Conservation (phyloP, 2,888 invertebrate species). For the Synanthedon vespiformis region DNA sequence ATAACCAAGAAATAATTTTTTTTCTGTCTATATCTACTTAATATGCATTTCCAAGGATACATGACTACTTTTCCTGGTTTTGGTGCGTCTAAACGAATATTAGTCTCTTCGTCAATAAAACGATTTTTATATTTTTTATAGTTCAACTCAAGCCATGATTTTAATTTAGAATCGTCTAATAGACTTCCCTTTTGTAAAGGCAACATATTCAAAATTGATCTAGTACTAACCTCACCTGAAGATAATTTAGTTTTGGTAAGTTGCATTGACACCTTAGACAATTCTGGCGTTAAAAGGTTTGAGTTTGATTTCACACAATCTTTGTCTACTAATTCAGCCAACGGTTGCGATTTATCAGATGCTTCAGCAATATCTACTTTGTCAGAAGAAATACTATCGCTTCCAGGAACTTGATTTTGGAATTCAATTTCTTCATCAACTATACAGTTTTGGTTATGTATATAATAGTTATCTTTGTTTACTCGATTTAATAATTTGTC, state of each 20-base stretch:
- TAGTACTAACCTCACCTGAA: neutral
- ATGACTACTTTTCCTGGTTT: conserved; percentile 32
- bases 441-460: neutral
- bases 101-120: conserved; percentile 22
- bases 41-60: conserved; percentile 49
- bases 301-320: too few relatives aligned
- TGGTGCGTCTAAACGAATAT: conserved; percentile 34
- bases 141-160: conserved; percentile 43
- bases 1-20: conserved; percentile 48
- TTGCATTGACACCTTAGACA: too few relatives aligned
- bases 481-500: conserved; percentile 21
- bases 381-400: neutral
- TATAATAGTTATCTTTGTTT: neutral
- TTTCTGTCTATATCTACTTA: conserved; percentile 39
- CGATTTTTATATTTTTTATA: conserved; percentile 43
- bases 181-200: conserved; percentile 1
- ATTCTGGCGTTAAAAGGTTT: too few relatives aligned
- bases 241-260: too few relatives aligned
- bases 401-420: neutral
- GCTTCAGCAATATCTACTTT: neutral
- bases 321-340: too few relatives aligned
- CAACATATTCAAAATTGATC: neutral
- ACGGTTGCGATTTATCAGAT: too few relatives aligned
- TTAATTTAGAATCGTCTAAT: conserved; percentile 26
- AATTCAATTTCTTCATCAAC: too few relatives aligned